Evolutionary conservation across 2,113 vertebrate species (phyloP), one percentile per base, ranked within the genome.

Genomic region (Antechinus flavipes): DNA sequence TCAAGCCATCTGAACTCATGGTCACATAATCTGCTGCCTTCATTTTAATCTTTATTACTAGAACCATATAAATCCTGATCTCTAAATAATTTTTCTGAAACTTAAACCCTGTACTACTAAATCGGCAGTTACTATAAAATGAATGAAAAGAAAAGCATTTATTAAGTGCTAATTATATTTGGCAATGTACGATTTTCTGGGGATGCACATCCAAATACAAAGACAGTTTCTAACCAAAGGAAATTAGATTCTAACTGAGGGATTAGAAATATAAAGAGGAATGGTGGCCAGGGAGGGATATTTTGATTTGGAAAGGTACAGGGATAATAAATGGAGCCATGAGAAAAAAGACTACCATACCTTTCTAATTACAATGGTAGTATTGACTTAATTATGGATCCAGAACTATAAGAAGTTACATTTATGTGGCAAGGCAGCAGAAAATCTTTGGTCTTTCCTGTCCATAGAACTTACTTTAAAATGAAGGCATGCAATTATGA

Each of bases 401-500:
- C 68, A 76, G 35, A 76, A 76, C 35, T n/a, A 14, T 76, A 61
- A 61, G 25, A 58, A 30, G 27, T 61, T 35, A 14, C 27, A 30
- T 61, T 58, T 35, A 3, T 68, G 58, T 68, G 58, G 58, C 35
- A 35, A 68, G 30, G 58, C 30, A 68, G 58, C 58, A 68, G 58
- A 68, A 30, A 68, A 68, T 68, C 12, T 35, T 68, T 68, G 58
- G 58, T 35, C 58, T 30, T 35, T 11, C 56, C 11, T 4, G 58
- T 68, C 11, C 30, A 30, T 35, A 68, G 58, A 0, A 68, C 58
- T 68, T 68, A 6, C 27, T 35, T 68, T 68, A 35, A 35, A 26
- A 50, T 0, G 1, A 53, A 90, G 6, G 1, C 30, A 30, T 7
- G 0, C 14, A 12, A 89, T 0, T 19, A 94, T 4, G 26, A 52